Evolutionary conservation across 2,797 vertebrate genomes (phyloP), one percentile per base, ranked within the genome.

Genomic region (Chloroceryle amazona): DNA sequence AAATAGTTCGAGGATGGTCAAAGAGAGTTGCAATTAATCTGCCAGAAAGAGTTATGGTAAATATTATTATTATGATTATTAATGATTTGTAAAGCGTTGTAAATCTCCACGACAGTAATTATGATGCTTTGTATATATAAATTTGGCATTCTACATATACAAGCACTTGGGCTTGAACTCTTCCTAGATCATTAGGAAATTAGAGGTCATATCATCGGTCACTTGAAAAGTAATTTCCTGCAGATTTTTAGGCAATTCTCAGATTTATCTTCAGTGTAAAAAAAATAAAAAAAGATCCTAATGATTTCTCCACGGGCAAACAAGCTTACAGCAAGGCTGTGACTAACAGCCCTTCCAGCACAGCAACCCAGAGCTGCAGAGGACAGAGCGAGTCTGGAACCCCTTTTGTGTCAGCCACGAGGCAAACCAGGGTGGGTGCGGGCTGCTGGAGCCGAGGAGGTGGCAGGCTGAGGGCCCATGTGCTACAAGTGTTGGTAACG

Each of bases 31-130:
- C 78, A 90, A 96, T 97, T 95, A 92, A 96, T 97, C 91, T 97
- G 93, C 88, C 95, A 96, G 86, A 97, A 96, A 92, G 93, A 95
- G 94, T 95, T 95, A 97, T 97, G 88, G 90, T 97, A 97, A 97
- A 97, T 96, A 93, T 94, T 97, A 96, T 97, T 95, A 97, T 97
- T 93, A 96, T 96, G 93, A 70, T 97, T 96, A 96, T 97, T 96
- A 96, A 97, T 97, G 94, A 97, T 96, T 97, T 97, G 94, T 82
- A 96, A 96, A 94, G 91, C 60, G 0, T 67, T 96, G 88, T 97
- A 97, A 96, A 96, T 97, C 96, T 97, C 94, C 67, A 54, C 89
- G 94, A 95, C 94, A 92, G 96, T 96, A 97, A 97, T 96, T 95
- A 96, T 94, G 96, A 97, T 95, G 83, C 47, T 97, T 91, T 97